A percentile compares a stretch with the other conserved stretches of the same genome.
Conservation (phyloP, 2,113 vertebrate genomes). For the Chiloscyllium plagiosum region DNA sequence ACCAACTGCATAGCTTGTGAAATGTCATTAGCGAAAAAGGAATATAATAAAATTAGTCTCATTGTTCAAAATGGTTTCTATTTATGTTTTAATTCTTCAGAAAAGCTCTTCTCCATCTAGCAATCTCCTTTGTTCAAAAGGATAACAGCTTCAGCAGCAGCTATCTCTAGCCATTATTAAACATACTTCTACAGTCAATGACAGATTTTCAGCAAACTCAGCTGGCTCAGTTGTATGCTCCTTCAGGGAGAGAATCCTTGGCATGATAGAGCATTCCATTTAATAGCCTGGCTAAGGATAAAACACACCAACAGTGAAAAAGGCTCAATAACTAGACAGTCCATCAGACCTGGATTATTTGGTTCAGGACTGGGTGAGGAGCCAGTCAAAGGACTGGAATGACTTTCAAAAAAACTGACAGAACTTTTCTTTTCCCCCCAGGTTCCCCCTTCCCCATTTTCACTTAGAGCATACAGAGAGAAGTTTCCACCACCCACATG, state of each 20-base stretch:
- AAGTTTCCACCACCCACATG: neutral
- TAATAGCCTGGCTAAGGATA: neutral
- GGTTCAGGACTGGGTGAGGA: neutral
- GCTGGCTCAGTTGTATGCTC: neutral
- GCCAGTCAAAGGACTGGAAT: neutral
- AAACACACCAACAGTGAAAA: neutral
- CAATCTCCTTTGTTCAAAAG: neutral
- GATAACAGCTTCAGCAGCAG: neutral
- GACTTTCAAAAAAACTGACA: neutral
- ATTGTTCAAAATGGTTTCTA: neutral
- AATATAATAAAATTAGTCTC: neutral
- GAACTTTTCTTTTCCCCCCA: neutral
- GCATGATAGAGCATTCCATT: neutral
- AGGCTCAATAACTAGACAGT: neutral
- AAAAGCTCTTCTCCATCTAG: neutral
- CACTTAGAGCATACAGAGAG: neutral
- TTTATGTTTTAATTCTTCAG: neutral
- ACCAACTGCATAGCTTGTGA: neutral
- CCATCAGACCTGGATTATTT: constrained; percentile 13
- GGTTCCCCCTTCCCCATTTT: neutral
- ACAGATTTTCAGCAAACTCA: neutral
- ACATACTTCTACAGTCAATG: neutral
- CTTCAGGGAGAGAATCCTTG: neutral
- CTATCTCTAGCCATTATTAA: neutral
- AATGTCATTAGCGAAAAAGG: neutral